These are phyloP conservation scores for Varanus salvator DNA, from an alignment of 2,113 vertebrate species.

Conservation along the genomic window DNA sequence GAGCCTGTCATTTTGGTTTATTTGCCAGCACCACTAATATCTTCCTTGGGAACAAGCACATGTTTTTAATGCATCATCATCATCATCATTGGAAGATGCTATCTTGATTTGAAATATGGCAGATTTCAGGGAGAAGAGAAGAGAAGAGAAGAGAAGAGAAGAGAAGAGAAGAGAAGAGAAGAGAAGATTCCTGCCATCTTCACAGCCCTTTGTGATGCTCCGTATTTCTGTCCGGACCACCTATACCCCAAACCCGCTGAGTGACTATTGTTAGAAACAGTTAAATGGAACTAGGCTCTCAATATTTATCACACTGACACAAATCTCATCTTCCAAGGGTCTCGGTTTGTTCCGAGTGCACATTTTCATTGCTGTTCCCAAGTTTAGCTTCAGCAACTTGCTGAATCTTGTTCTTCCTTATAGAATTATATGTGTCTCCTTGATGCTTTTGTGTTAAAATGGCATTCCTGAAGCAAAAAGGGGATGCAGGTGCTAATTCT, in stretches of 20 bases:
- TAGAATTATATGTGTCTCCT: background rate
- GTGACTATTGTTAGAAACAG: background rate
- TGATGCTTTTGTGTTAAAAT: background rate
- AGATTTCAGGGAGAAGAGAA: background rate
- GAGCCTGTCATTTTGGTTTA: slow-evolving; percentile 12
- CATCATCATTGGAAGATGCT: too few species aligned
- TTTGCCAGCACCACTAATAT: background rate
- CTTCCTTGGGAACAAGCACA: background rate
- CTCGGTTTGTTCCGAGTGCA: background rate
- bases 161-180: background rate
- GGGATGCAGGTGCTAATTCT: too few species aligned
- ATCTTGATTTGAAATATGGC: background rate
- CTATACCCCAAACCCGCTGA: too few species aligned
- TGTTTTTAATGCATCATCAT: background rate
- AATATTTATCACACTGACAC: background rate
- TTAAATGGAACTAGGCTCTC: background rate
- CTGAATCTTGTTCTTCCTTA: background rate
- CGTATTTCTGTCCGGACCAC: background rate
- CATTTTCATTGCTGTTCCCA: background rate
- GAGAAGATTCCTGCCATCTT: background rate
- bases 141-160: too few species aligned
- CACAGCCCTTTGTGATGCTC: background rate
- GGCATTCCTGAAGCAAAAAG: background rate
- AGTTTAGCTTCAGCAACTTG: background rate
- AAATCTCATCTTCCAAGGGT: background rate